Conservation (phyloP, 2,797 vertebrate genomes). For the Synanceia verrucosa region DNA sequence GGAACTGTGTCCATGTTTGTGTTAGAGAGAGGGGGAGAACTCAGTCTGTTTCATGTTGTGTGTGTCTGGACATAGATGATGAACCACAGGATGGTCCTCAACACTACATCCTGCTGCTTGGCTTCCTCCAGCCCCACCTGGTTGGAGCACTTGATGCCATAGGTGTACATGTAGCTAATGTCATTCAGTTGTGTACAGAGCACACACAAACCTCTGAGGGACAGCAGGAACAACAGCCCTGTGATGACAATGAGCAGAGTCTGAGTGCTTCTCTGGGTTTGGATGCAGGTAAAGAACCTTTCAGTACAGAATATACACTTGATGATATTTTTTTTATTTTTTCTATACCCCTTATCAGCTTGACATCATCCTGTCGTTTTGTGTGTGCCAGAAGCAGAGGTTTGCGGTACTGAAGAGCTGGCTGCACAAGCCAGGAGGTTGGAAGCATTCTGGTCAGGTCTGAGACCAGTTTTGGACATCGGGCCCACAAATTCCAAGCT, state of each 20-base stretch:
- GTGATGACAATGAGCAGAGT: conserved; percentile 17
- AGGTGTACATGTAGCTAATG: conserved; percentile 85
- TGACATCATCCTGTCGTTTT: not conserved
- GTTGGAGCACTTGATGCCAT: conserved; percentile 83
- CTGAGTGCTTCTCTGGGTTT: not conserved
- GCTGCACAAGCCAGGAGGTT: conserved; percentile 51
- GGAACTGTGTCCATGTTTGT: not conserved
- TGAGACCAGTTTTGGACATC: conserved; percentile 85
- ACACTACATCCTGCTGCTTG: conserved; percentile 89
- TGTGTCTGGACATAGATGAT: conserved; percentile 84
- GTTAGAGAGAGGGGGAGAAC: not conserved
- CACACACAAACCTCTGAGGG: not conserved
- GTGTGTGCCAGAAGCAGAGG: conserved; percentile 8
- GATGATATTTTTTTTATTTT: not conserved
- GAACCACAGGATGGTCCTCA: conserved; percentile 93
- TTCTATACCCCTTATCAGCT: not conserved
- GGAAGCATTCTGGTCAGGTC: conserved; percentile 88
- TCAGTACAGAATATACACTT: not conserved
- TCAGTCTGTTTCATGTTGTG: conserved; percentile 1
- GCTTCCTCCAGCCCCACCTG: conserved; percentile 87
- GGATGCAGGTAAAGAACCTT: conserved; percentile 34
- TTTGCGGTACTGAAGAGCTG: not conserved
- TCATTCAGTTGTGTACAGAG: conserved; percentile 81
- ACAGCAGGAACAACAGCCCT: not conserved
- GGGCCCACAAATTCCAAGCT: conserved; percentile 84